These are phyloP conservation scores for Sylvia atricapilla DNA, from an alignment of 2,113 vertebrate genomes.

Conservation along the genomic window DNA sequence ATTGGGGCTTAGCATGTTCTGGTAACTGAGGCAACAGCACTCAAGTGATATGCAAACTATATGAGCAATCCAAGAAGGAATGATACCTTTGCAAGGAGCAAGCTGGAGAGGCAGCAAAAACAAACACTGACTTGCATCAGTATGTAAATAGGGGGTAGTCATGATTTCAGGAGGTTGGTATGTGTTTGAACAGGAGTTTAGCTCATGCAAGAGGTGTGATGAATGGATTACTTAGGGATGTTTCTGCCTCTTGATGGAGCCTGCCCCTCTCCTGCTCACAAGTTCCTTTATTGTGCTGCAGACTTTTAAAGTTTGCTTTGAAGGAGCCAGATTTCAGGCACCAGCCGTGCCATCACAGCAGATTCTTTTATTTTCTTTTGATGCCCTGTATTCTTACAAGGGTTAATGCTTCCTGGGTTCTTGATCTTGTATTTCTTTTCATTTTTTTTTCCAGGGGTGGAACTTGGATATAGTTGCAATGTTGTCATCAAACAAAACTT, in stretches of 20 bases:
- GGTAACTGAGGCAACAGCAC: not conserved
- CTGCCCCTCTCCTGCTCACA: not conserved
- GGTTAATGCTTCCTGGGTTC: not conserved
- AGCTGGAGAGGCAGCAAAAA: not conserved
- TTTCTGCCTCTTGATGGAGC: not conserved
- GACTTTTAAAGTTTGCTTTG: not conserved
- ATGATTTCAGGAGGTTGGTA: conserved; percentile 19
- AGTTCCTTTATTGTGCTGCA: not conserved
- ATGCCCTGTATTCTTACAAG: not conserved
- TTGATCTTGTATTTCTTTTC: not conserved
- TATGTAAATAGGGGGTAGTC: not conserved
- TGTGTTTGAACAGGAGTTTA: conserved; percentile 37
- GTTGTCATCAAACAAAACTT: not conserved
- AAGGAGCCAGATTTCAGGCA: not conserved
- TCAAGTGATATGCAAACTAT: not conserved
- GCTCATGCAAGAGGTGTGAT: not conserved
- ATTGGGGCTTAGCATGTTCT: not conserved
- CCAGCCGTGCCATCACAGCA: not conserved
- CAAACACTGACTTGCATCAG: not conserved
- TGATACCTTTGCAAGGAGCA: not conserved
- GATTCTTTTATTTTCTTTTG: not conserved
- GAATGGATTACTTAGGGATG: not conserved
- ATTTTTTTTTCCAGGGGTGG: not conserved
- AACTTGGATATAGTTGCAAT: not conserved
- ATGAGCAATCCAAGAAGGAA: not conserved